Conservation (phyloP, 2,113 vertebrate genomes). For the Ploceus nigricollis region DNA sequence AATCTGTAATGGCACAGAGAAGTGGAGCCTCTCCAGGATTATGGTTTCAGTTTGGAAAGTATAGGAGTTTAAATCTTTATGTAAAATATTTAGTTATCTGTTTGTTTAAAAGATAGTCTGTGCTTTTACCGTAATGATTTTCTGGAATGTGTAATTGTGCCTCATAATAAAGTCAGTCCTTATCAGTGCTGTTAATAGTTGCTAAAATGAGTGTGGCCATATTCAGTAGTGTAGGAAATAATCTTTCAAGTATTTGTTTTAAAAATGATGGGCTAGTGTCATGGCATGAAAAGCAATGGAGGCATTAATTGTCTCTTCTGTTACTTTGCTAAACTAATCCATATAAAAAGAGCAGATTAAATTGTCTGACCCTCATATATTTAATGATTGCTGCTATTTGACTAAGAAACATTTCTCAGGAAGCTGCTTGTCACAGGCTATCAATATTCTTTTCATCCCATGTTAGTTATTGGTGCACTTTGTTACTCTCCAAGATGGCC, state of each 20-base stretch:
- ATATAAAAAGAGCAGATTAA: conserved; percentile 90
- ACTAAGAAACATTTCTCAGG: conserved; percentile 83
- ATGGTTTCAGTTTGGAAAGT: background rate
- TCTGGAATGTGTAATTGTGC: background rate
- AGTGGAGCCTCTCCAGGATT: background rate
- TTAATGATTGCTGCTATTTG: conserved; percentile 90
- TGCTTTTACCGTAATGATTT: background rate
- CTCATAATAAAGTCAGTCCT: background rate
- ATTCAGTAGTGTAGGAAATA: background rate
- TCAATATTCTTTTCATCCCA: conserved; percentile 86
- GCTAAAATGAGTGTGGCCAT: background rate
- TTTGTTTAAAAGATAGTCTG: background rate
- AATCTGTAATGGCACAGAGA: background rate
- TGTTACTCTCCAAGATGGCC: conserved; percentile 76
- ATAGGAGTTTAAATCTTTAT: background rate
- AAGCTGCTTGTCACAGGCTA: conserved; percentile 81
- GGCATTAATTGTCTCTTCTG: conserved; percentile 80
- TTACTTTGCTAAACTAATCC: conserved; percentile 83
- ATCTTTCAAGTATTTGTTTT: conserved; percentile 50
- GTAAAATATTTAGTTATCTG: background rate
- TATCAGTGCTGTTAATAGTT: background rate
- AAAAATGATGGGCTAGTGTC: conserved; percentile 59
- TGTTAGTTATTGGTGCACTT: conserved; percentile 82
- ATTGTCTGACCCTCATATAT: conserved; percentile 89
- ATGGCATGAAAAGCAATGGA: conserved; percentile 72